phyloP scores from a whole-genome alignment of 1,140 invertebrate species.

The Coelopa frigida region DNA sequence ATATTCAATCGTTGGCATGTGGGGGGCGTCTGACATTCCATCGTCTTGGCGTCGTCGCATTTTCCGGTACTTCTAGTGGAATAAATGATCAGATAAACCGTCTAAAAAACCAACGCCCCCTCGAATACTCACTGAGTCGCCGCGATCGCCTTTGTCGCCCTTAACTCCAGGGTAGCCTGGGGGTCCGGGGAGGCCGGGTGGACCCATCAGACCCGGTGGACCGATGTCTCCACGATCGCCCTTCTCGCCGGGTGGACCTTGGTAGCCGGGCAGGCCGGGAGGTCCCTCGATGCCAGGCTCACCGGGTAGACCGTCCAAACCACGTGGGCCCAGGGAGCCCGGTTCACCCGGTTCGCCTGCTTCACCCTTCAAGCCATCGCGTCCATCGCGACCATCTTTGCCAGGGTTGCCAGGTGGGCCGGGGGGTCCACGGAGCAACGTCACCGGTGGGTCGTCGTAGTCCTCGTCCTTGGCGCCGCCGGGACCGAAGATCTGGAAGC shows the following conservation, averaged over 20 bases:
- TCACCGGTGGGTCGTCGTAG: conserved; percentile 42
- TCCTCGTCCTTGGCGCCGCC: conserved; percentile 42
- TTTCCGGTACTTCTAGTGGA: conserved; percentile 79
- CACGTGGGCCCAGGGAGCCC: conserved; percentile 66
- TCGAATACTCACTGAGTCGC: conserved; percentile 72
- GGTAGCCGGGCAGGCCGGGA: conserved; percentile 66
- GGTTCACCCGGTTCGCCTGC: conserved; percentile 85
- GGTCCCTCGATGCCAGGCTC: conserved; percentile 43
- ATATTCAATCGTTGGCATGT: conserved; percentile 43
- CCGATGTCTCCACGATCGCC: conserved; percentile 88
- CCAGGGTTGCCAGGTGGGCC: conserved; percentile 56
- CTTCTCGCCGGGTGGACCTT: conserved; percentile 80
- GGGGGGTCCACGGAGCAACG: conserved; percentile 47
- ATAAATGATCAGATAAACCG: conserved; percentile 2
- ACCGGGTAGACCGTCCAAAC: conserved; percentile 40
- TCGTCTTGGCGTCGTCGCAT: conserved; percentile 73
- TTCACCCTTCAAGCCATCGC: conserved; percentile 40
- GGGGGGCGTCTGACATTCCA: conserved; percentile 43
- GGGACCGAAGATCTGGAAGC: conserved; percentile 43
- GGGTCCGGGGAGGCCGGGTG: conserved; percentile 62
- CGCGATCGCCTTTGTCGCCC: conserved; percentile 86
- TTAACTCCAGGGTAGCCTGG: conserved; percentile 82
- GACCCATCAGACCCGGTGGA: conserved; percentile 71
- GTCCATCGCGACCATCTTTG: conserved; percentile 55
- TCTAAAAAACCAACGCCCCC: neutral